These are phyloP conservation scores for Nomada goodeniana DNA, from an alignment of 2,888 invertebrate species.

Conservation along the genomic window DNA sequence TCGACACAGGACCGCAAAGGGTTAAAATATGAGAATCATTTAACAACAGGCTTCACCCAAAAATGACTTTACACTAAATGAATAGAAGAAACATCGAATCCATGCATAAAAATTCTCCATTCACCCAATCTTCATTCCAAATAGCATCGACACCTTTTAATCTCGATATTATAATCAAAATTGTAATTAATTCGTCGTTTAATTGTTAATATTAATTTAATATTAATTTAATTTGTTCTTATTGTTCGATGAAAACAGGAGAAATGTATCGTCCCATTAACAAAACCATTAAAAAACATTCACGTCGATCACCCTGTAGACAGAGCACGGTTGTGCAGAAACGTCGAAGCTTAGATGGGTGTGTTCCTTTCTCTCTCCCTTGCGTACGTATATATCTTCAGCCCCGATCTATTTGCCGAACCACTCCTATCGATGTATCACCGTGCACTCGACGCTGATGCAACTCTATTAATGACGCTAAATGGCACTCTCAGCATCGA, in stretches of 20 bases:
- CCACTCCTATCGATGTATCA: constrained; percentile 70
- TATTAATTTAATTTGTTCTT: background rate
- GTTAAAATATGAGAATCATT: no score
- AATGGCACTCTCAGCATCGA: constrained; percentile 58
- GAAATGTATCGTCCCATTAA: background rate
- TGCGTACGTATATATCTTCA: constrained; percentile 54
- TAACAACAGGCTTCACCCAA: no score
- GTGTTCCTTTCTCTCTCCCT: constrained; percentile 56
- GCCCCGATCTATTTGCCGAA: constrained; percentile 68
- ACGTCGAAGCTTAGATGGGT: constrained; percentile 47
- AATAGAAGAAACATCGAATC: no score
- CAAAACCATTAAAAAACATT: background rate
- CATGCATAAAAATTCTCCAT: no score
- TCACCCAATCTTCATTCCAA: no score
- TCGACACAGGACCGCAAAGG: no score
- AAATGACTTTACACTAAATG: no score
- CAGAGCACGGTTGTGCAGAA: constrained; percentile 24
- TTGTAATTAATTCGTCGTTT: no score
- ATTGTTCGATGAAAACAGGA: no score
- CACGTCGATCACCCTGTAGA: constrained; percentile 18
- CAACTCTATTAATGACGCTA: constrained; percentile 72
- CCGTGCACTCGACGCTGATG: constrained; percentile 65
- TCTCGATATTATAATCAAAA: no score
- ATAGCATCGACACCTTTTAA: no score
- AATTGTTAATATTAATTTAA: background rate